These are phyloP conservation scores for Limanda limanda DNA, from an alignment of 2,113 vertebrate genomes.

Conservation along the genomic window DNA sequence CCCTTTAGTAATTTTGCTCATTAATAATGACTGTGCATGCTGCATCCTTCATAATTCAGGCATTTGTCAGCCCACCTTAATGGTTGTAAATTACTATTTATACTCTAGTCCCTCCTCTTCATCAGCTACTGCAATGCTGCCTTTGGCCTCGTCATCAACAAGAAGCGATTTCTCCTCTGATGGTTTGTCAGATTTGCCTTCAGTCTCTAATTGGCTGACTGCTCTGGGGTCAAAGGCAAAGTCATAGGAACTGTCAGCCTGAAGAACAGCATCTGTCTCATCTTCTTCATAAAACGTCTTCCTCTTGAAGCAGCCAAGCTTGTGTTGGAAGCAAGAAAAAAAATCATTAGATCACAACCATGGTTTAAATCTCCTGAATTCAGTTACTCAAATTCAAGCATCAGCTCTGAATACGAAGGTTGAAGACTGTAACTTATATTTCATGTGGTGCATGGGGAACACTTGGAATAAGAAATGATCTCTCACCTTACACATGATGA, in stretches of 20 bases:
- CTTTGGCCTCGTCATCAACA: neutral
- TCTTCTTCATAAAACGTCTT: constrained; percentile 31
- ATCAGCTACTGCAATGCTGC: neutral
- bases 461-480: neutral
- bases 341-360: constrained; percentile 6
- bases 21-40: neutral
- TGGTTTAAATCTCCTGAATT: neutral
- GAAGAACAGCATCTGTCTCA: neutral
- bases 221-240: fast-evolving
- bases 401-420: neutral
- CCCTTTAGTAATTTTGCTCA: neutral
- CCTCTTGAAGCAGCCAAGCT: constrained; percentile 75
- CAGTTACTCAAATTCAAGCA: neutral
- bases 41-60: neutral
- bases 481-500: constrained; percentile 74
- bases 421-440: neutral
- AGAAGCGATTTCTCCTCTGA: neutral
- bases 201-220: neutral
- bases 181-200: neutral
- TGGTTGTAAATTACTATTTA: no score
- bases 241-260: fast-evolving
- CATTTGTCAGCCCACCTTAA: neutral
- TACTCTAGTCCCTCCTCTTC: neutral
- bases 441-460: neutral
- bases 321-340: constrained; percentile 13